Evolutionary conservation across 2,797 vertebrate species (phyloP).

Genomic region (Dendrocincla tyrannina): DNA sequence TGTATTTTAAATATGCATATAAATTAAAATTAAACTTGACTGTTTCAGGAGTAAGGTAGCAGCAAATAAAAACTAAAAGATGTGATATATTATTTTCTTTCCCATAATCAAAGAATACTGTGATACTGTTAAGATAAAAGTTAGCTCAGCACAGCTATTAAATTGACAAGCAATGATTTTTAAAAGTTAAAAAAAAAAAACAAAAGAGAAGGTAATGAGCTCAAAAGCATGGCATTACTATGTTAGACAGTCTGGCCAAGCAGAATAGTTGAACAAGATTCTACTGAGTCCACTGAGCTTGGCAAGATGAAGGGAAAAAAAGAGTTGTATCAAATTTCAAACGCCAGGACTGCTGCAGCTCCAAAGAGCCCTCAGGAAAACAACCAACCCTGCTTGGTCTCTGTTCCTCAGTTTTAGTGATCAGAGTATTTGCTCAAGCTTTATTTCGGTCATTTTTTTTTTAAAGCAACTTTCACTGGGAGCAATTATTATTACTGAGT

Average conservation of each 20-base stretch:
- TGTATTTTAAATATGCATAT: neutral
- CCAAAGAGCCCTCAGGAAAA: neutral
- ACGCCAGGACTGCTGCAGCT: neutral
- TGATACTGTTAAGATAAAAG: neutral
- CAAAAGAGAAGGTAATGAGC: neutral
- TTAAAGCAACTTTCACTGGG: neutral
- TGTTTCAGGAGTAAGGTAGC: neutral
- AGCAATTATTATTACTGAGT: neutral
- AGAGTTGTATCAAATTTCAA: conserved; percentile 24
- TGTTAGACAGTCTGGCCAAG: neutral
- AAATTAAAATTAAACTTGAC: neutral
- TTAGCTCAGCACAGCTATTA: neutral
- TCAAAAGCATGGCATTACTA: neutral
- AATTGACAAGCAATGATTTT: neutral
- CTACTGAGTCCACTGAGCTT: neutral
- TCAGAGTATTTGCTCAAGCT: neutral
- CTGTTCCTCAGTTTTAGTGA: neutral
- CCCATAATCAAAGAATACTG: neutral
- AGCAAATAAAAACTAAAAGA: neutral
- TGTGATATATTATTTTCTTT: neutral
- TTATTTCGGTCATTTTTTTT: neutral
- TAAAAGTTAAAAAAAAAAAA: neutral
- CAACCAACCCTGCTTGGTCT: neutral
- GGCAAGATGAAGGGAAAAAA: neutral
- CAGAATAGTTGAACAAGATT: neutral